A percentile compares a stretch with the other conserved stretches of the same genome.
Conservation (phyloP, 2,797 vertebrate genomes). For the Gobio occitaniae region DNA sequence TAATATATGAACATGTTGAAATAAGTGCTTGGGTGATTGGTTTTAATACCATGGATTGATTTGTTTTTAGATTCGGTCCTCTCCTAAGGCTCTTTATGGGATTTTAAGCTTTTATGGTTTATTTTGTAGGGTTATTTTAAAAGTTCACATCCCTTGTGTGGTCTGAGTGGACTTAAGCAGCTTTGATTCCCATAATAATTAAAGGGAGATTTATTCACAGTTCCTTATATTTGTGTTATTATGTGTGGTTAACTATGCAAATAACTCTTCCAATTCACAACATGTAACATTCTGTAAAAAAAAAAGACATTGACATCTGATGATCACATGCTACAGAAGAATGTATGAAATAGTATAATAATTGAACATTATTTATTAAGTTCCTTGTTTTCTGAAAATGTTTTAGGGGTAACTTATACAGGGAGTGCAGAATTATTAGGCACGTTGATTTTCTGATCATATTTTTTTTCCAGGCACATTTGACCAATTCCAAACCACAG, state of each 20-base stretch:
- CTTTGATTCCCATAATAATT: background rate
- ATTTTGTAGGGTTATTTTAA: background rate
- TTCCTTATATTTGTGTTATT: background rate
- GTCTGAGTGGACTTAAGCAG: background rate
- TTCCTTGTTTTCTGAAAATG: background rate
- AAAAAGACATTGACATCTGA: background rate
- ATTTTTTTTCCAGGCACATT: no score
- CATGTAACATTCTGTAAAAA: background rate
- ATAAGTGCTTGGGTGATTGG: background rate
- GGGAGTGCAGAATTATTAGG: no score
- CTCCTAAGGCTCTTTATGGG: background rate
- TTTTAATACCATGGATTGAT: background rate
- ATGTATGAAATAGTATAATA: background rate
- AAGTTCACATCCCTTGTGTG: background rate
- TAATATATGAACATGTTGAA: slow-evolving; percentile 7
- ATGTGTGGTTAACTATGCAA: slow-evolving; percentile 1
- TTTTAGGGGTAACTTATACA: background rate
- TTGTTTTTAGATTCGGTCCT: background rate
- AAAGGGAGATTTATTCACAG: slow-evolving; percentile 2
- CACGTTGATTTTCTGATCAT: no score
- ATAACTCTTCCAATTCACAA: slow-evolving; percentile 9
- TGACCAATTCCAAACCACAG: no score
- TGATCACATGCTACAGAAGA: background rate
- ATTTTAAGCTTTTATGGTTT: background rate
- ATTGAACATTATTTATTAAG: background rate